Conservation (phyloP, 1,140 invertebrate species). For the Andricus grossulariae region DNA sequence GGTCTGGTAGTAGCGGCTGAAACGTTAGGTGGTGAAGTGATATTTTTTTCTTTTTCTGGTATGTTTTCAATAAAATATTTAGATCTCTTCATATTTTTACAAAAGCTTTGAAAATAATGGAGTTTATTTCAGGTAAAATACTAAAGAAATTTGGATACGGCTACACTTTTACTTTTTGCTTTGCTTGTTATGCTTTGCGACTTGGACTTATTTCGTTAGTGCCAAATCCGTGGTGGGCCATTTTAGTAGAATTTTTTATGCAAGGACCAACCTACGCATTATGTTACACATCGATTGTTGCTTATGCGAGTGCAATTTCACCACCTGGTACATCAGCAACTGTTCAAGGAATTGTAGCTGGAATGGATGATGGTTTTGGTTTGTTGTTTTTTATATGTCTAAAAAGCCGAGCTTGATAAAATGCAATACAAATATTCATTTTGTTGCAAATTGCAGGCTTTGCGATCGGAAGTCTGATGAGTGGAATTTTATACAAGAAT, state of each 20-base stretch:
- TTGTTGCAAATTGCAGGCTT: slow-evolving; percentile 71
- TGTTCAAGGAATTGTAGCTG: slow-evolving; percentile 88
- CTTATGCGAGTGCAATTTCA: slow-evolving; percentile 84
- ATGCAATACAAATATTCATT: background rate
- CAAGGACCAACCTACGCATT: slow-evolving; percentile 88
- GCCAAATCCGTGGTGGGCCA: slow-evolving; percentile 84
- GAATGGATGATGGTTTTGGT: slow-evolving; percentile 89
- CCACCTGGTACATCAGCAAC: slow-evolving; percentile 88
- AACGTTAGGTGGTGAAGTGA: slow-evolving; percentile 84
- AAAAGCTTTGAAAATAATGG: background rate
- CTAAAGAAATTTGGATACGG: slow-evolving; percentile 82
- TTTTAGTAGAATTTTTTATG: slow-evolving; percentile 83
- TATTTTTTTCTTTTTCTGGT: slow-evolving; percentile 80
- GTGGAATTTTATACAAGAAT: slow-evolving; percentile 78
- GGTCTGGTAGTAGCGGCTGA: slow-evolving; percentile 85
- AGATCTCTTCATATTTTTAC: background rate
- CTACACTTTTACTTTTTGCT: slow-evolving; percentile 83
- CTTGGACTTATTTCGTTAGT: slow-evolving; percentile 83
- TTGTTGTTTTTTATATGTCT: too few species aligned
- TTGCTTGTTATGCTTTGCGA: slow-evolving; percentile 82
- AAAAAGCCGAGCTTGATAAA: too few species aligned
- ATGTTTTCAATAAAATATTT: slow-evolving; percentile 20
- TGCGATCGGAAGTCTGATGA: slow-evolving; percentile 79
- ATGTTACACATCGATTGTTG: slow-evolving; percentile 86
- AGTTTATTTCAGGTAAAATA: slow-evolving; percentile 78